These are phyloP conservation scores for Azemiops feae DNA, from an alignment of 2,113 vertebrate genomes.

Conservation along the genomic window DNA sequence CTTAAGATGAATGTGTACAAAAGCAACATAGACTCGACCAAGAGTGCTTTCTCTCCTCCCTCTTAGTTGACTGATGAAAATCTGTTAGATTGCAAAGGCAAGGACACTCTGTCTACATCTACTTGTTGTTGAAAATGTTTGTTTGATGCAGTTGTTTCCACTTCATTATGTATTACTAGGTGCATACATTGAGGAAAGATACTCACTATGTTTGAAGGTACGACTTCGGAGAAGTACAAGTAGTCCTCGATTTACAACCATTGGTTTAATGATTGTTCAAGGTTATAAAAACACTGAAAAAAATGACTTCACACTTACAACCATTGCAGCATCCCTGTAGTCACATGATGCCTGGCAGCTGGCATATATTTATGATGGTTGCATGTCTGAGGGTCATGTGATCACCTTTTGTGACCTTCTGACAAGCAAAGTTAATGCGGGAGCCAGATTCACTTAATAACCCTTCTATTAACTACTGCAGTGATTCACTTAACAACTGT, in stretches of 20 bases:
- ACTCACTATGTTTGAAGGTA: background rate
- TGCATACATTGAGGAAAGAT: background rate
- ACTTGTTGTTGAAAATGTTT: background rate
- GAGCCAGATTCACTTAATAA: background rate
- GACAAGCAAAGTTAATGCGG: too few relatives aligned
- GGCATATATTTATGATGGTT: too few relatives aligned
- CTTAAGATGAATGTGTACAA: background rate
- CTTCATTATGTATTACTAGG: background rate
- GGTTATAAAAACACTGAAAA: background rate
- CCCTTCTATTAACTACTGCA: background rate
- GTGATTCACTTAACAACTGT: background rate
- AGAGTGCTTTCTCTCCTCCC: background rate
- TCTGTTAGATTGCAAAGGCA: background rate
- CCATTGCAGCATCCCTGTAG: background rate
- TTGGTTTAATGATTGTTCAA: background rate
- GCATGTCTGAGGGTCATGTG: too few relatives aligned
- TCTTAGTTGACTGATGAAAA: background rate
- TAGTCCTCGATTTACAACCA: background rate
- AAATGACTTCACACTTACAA: background rate
- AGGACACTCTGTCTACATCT: background rate
- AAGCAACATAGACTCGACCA: background rate
- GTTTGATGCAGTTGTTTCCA: background rate
- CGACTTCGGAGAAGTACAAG: background rate
- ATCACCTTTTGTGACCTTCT: too few relatives aligned
- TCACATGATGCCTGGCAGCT: background rate